phyloP scores from a whole-genome alignment of 2,888 invertebrate genomes.

The Campoplex nolae region DNA sequence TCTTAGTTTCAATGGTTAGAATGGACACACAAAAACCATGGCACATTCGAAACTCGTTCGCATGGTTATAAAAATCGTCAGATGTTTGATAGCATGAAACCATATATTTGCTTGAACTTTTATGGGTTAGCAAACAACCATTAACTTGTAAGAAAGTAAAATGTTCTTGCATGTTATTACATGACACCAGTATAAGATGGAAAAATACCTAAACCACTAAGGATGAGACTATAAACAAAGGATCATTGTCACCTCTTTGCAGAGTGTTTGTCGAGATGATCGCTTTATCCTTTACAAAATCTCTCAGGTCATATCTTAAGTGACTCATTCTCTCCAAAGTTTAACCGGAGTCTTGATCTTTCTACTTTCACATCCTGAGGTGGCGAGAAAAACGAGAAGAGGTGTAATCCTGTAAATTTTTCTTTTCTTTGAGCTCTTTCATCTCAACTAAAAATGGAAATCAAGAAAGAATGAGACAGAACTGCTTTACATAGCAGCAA shows the following conservation, averaged over 20 bases:
- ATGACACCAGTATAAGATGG: neutral
- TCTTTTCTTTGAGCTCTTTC: neutral
- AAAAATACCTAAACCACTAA: neutral
- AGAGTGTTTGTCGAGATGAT: neutral
- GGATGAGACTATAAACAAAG: neutral
- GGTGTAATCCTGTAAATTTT: conserved; percentile 22
- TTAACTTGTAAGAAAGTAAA: neutral
- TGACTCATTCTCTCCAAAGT: conserved; percentile 5
- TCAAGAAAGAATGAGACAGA: neutral
- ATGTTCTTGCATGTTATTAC: neutral
- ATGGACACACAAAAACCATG: too few relatives aligned
- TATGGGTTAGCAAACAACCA: neutral
- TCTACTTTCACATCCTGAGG: conserved; percentile 2
- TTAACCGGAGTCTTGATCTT: conserved; percentile 27
- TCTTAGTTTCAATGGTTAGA: too few relatives aligned
- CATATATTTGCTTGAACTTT: neutral
- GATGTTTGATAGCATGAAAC: neutral
- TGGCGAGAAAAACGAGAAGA: conserved; percentile 18
- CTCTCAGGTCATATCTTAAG: conserved; percentile 47
- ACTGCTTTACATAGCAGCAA: conserved; percentile 62
- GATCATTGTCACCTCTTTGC: neutral
- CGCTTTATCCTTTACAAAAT: conserved; percentile 21
- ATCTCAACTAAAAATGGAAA: neutral
- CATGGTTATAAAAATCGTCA: neutral
- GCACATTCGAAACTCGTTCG: too few relatives aligned